Percentiles rank a stretch among this genome's conserved stretches.
Conservation (phyloP, 2,113 vertebrate species). For the Panthera tigris region DNA sequence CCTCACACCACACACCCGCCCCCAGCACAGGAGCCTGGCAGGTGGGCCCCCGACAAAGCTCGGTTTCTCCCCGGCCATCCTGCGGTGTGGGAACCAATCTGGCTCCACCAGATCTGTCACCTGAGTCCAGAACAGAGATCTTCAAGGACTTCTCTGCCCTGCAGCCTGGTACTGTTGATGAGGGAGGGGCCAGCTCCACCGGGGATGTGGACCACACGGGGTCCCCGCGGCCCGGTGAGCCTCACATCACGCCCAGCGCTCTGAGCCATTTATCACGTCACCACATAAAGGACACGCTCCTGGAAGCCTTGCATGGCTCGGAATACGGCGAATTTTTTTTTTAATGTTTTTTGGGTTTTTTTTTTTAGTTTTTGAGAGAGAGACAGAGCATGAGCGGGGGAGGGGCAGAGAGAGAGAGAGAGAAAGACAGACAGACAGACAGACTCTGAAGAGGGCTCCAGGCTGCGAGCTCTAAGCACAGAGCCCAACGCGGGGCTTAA, state of each 20-base stretch:
- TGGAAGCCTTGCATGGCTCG: neutral
- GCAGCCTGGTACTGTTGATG: neutral
- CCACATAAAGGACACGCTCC: neutral
- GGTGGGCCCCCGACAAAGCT: neutral
- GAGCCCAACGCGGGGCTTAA: no score
- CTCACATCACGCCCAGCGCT: accelerated
- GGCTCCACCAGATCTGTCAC: neutral
- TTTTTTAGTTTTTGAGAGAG: no score
- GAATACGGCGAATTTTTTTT: neutral
- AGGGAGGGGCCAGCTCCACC: neutral
- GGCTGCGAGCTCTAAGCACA: no score
- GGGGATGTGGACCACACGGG: accelerated
- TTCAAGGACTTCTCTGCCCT: neutral
- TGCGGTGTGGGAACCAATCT: neutral
- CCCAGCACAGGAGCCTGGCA: neutral
- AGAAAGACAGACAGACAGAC: no score
- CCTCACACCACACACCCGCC: neutral
- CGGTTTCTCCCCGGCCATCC: neutral
- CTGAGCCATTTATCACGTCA: neutral
- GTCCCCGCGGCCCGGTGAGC: accelerated
- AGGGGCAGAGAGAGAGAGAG: no score
- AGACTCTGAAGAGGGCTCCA: no score
- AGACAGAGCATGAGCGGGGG: no score
- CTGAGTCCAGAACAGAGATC: neutral
- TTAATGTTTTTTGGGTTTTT: no score